Conservation (phyloP, 1,140 invertebrate species). For the Drosophila kikkawai region DNA sequence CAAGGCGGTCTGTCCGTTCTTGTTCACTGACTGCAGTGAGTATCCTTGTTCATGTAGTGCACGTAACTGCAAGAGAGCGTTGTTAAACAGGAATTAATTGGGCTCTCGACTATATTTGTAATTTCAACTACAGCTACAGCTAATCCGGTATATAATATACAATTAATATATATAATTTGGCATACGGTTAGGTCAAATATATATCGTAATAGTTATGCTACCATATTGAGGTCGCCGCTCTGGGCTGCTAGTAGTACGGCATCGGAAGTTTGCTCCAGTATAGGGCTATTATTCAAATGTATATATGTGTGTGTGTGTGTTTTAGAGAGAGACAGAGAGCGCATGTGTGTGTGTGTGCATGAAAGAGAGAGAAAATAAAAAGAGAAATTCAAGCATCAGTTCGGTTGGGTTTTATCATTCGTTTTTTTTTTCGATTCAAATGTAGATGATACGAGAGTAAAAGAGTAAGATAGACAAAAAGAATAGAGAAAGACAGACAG, state of each 20-base stretch:
- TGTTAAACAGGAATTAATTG: neutral
- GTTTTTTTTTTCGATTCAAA: conserved; percentile 22
- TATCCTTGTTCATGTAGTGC: conserved; percentile 93
- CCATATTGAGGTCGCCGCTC: conserved; percentile 90
- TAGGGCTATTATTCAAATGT: conserved; percentile 85
- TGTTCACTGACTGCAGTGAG: conserved; percentile 94
- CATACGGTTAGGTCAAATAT: conserved; percentile 7
- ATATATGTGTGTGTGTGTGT: conserved; percentile 10
- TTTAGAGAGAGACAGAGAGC: neutral
- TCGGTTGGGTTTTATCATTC: conserved; percentile 61
- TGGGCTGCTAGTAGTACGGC: conserved; percentile 93
- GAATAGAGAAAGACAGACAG: conserved; percentile 22
- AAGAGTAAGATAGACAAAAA: conserved; percentile 8
- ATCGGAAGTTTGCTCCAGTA: conserved; percentile 92
- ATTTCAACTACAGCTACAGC: neutral
- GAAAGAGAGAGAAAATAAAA: conserved; percentile 64
- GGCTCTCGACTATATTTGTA: too few relatives aligned
- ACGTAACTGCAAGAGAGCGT: conserved; percentile 87
- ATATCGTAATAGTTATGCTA: conserved; percentile 75
- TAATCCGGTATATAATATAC: neutral
- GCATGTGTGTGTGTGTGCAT: conserved; percentile 37
- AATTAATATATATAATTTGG: neutral
- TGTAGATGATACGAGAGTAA: conserved; percentile 41
- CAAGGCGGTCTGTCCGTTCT: conserved; percentile 94
- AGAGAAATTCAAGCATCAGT: conserved; percentile 69